Conservation (phyloP, 2,113 vertebrate species). For the Actinemys pallida region DNA sequence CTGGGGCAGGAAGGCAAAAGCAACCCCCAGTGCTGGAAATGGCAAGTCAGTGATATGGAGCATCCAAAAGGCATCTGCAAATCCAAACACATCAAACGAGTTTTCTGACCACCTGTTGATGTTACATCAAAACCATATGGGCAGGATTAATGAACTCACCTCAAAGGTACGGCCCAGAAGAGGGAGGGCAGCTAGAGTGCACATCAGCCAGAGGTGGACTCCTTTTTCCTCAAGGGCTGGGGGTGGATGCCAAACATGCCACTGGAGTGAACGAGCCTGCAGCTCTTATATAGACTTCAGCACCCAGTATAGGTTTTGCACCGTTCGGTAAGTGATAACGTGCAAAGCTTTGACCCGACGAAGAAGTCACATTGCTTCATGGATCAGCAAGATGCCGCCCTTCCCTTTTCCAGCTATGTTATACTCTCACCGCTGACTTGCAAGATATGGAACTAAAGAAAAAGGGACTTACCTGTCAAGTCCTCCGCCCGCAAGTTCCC, state of each 20-base stretch:
- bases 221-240: no score
- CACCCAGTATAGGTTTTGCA: not conserved
- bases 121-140: not conserved
- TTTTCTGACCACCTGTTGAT: not conserved
- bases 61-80: not conserved
- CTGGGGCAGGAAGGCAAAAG: slow-evolving; percentile 41
- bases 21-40: not conserved
- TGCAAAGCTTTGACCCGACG: fast-evolving
- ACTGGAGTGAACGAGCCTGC: not conserved
- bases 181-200: not conserved
- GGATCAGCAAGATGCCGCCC: not conserved
- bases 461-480: slow-evolving; percentile 83
- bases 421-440: fast-evolving
- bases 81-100: not conserved
- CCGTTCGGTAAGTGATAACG: not conserved
- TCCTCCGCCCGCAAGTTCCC: slow-evolving; percentile 89
- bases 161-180: not conserved
- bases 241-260: not conserved
- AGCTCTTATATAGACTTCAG: not conserved
- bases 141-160: not conserved
- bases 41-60: slow-evolving; percentile 9
- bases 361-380: not conserved
- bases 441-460: not conserved
- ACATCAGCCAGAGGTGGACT: not conserved
- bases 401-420: fast-evolving